phyloP scores from a whole-genome alignment of 2,797 vertebrate genomes.

The Cygnus olor region DNA sequence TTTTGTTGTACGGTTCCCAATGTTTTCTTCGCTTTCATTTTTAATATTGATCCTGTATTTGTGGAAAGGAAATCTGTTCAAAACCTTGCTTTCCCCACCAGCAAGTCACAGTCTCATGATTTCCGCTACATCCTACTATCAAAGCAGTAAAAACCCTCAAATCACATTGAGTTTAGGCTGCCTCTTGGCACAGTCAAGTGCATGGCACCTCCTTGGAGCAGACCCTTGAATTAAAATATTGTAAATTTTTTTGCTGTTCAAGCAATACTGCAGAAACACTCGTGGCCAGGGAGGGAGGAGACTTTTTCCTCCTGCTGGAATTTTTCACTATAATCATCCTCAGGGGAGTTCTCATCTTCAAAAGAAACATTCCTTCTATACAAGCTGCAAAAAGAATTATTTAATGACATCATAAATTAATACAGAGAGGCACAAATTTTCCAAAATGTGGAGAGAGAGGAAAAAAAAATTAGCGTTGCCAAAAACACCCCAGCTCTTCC shows the following conservation, averaged over 20 bases:
- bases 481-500: constrained; percentile 56
- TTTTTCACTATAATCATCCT: constrained; percentile 49
- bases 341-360: constrained; percentile 61
- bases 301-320: not conserved
- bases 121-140: not conserved
- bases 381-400: constrained; percentile 74
- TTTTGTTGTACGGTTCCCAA: not conserved
- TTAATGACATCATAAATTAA: constrained; percentile 76
- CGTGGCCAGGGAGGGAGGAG: constrained; percentile 13
- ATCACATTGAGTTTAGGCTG: constrained; percentile 3
- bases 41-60: constrained; percentile 12
- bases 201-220: constrained; percentile 21
- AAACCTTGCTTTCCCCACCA: not conserved
- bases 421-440: constrained; percentile 64
- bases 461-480: constrained; percentile 32
- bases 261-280: not conserved
- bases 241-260: not conserved
- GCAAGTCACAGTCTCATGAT: not conserved
- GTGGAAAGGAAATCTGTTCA: not conserved
- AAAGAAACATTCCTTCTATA: constrained; percentile 68
- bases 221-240: constrained; percentile 2
- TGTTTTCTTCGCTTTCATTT: constrained; percentile 11
- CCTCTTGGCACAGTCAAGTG: constrained; percentile 3
- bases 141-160: not conserved
- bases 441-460: constrained; percentile 55